Base-by-base conservation (phyloP, 2,888 invertebrate species). In the Lasioglossum marginatum region DNA sequence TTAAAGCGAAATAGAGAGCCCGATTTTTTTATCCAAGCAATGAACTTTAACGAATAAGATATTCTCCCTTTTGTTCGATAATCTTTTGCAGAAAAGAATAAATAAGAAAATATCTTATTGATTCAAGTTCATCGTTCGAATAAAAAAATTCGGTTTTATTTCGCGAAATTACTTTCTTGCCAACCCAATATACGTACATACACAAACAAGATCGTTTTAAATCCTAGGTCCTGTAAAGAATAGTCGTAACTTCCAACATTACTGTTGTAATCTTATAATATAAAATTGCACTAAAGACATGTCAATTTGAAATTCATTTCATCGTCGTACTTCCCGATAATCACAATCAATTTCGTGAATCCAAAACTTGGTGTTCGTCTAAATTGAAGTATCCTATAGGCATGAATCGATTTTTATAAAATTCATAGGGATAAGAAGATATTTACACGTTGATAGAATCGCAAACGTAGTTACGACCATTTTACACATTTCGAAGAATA, bases 201-300 rank as follows among this genome's bases (percentile, higher is more conserved):
- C 71, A 73, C 27, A 85, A 81, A 60, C 78, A 83, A 52, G 19
- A 57, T 75, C n/a, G 37, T 71, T 82, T 43, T 63, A 19, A 57
- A 40, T 63, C 16, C 48, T 52, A 71, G 66, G 37, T 82, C 74
- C 79, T 85, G 40, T 19, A 37, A 63, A 63, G 74, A 77, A 83
- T 76, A 88, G 85, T 79, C 85, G 37, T 74, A 89, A 89, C 87
- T 87, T 57, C 63, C 82, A 45, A 23, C 2, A 73, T 48, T 63
- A 37, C 14, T 16, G 27, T 37, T 68, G 31, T 2, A n/a, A 71
- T 63, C 48, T 79, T 12, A 19, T 37, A 70, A 48, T n/a, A 52
- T 52, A 57, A 14, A 40, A 79, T 74, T 80, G 74, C 68, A 74
- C 74, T 74, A 52, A 40, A 37, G 31, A 79, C 71, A 72, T 16